Percentiles rank a stretch among this genome's conserved stretches.
phyloP scores from a whole-genome alignment of 2,113 vertebrate species.

The Hypocryptadius cinnamomeus region DNA sequence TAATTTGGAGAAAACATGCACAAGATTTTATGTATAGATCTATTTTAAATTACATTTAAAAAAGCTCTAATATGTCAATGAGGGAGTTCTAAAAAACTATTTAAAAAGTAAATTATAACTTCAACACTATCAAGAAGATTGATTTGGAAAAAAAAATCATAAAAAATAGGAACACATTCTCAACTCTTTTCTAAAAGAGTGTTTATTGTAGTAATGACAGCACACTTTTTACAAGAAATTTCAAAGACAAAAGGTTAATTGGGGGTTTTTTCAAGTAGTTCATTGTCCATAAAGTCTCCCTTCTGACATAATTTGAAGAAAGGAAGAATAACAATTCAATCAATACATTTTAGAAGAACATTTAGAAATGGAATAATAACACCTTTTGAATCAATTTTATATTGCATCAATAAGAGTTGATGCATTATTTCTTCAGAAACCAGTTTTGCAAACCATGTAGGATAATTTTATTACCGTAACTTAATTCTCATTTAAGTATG shows the following conservation, averaged over 20 bases:
- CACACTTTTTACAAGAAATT: not conserved
- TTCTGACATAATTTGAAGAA: not conserved
- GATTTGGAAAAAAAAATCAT: not conserved
- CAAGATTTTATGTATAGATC: not conserved
- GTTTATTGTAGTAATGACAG: not conserved
- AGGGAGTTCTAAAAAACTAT: not conserved
- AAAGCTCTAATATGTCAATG: not conserved
- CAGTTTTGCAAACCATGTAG: accelerated
- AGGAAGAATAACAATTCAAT: not conserved
- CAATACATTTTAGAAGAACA: not conserved
- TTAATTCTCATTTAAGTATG: not conserved
- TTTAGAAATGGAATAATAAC: not conserved
- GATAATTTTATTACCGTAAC: not conserved
- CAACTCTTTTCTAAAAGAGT: accelerated
- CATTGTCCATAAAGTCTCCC: accelerated
- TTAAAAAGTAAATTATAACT: not conserved
- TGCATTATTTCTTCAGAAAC: not conserved
- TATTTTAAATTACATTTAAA: not conserved
- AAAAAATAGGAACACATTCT: not conserved
- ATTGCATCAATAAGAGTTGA: not conserved
- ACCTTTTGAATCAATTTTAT: not conserved
- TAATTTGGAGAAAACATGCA: not conserved
- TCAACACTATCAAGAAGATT: not conserved
- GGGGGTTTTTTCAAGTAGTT: not conserved
- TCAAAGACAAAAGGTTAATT: not conserved